phyloP scores from a whole-genome alignment of 2,888 invertebrate species.

The Sepioteuthis lessoniana region DNA sequence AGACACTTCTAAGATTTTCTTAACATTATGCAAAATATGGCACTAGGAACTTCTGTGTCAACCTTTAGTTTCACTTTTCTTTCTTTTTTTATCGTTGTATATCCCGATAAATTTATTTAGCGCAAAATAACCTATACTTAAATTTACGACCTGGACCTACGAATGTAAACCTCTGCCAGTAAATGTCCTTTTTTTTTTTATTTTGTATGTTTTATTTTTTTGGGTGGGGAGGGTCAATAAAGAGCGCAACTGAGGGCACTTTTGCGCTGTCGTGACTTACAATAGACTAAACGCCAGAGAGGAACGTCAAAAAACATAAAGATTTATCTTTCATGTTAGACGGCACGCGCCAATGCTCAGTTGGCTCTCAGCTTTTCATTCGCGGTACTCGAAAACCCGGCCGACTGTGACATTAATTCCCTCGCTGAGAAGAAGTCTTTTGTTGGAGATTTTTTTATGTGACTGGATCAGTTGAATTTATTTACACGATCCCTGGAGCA shows the following conservation, averaged over 20 bases:
- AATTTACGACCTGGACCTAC: background rate
- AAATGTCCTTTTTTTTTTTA: background rate
- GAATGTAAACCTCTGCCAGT: background rate
- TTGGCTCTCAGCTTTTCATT: background rate
- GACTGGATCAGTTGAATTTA: background rate
- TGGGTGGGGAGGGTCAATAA: background rate
- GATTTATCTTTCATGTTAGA: background rate
- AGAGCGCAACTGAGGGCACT: background rate
- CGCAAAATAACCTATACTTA: background rate
- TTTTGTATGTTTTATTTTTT: background rate
- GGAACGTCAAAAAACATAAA: background rate
- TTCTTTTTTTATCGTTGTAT: background rate
- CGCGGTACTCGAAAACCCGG: background rate
- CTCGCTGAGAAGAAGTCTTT: background rate
- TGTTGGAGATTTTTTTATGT: background rate
- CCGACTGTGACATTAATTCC: conserved; percentile 13
- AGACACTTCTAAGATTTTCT: background rate
- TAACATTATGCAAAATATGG: background rate
- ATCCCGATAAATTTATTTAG: background rate
- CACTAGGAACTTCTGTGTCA: background rate
- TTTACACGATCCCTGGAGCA: background rate
- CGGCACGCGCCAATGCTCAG: background rate
- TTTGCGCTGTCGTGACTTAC: background rate
- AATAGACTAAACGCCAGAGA: background rate
- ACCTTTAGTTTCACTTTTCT: background rate